Evolutionary conservation across 2,888 invertebrate genomes (phyloP).

Genomic region (Periphyllus acericola): DNA sequence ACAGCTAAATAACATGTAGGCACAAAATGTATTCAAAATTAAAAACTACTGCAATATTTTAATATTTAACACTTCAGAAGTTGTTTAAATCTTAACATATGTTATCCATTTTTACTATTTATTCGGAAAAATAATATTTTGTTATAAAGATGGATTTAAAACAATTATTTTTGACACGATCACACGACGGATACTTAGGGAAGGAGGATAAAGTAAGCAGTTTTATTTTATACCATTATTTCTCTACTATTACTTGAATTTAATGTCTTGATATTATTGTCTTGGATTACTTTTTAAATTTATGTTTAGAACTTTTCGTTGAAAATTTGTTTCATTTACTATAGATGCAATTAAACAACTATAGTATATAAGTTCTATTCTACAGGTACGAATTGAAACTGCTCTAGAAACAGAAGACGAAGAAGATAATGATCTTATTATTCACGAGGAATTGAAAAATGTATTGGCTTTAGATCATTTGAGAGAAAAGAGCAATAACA

Average conservation of each 20-base stretch:
- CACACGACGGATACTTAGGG: conserved; percentile 90
- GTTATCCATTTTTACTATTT: background rate
- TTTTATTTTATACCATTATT: background rate
- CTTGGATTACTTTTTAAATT: too few species aligned
- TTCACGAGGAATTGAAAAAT: conserved; percentile 72
- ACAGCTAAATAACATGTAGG: background rate
- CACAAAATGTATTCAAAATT: background rate
- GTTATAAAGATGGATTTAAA: conserved; percentile 82
- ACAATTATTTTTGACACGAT: conserved; percentile 85
- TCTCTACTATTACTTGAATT: too few species aligned
- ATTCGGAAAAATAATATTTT: background rate
- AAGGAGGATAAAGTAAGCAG: conserved; percentile 77
- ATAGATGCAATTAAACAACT: too few species aligned
- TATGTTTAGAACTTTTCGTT: background rate
- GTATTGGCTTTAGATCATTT: conserved; percentile 76
- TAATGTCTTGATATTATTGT: too few species aligned
- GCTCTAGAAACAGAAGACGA: conserved; percentile 81
- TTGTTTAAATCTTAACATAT: conserved; percentile 28
- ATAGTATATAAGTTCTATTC: conserved; percentile 26
- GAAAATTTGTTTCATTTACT: background rate
- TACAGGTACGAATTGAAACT: conserved; percentile 80
- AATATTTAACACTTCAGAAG: background rate
- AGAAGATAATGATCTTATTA: conserved; percentile 72
- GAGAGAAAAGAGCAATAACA: conserved; percentile 77
- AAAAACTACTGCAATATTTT: background rate